phyloP scores from a whole-genome alignment of 2,797 vertebrate species.

The Clamator glandarius region DNA sequence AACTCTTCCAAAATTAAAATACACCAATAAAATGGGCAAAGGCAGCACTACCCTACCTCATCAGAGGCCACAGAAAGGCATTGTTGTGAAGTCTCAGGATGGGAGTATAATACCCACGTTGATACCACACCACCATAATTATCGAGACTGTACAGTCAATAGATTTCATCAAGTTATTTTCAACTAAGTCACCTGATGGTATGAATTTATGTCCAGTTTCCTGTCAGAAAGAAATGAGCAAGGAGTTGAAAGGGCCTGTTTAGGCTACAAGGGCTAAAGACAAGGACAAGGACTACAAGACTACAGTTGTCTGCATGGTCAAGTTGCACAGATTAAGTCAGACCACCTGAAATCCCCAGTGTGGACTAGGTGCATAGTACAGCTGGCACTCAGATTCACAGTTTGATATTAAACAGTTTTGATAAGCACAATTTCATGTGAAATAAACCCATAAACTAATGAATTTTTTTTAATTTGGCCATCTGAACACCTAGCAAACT shows the following conservation, averaged over 20 bases:
- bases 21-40: background rate
- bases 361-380: background rate
- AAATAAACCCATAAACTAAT: background rate
- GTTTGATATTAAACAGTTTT: background rate
- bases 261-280: background rate
- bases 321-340: background rate
- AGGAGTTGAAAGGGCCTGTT: background rate
- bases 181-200: background rate
- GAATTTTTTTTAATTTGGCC: too few species aligned
- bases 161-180: background rate
- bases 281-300: too few species aligned
- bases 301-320: background rate
- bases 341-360: background rate
- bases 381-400: background rate
- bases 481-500: background rate
- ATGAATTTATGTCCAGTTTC: background rate
- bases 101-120: background rate
- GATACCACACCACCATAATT: background rate
- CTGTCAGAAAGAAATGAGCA: background rate
- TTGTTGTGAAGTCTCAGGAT: background rate
- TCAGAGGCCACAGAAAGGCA: background rate
- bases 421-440: background rate
- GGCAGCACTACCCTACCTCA: background rate
- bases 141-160: background rate
- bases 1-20: background rate